Evolutionary conservation across 2,888 invertebrate genomes (phyloP), one percentile per base, ranked within the genome.

Genomic region (Nemapogon koenigi): DNA sequence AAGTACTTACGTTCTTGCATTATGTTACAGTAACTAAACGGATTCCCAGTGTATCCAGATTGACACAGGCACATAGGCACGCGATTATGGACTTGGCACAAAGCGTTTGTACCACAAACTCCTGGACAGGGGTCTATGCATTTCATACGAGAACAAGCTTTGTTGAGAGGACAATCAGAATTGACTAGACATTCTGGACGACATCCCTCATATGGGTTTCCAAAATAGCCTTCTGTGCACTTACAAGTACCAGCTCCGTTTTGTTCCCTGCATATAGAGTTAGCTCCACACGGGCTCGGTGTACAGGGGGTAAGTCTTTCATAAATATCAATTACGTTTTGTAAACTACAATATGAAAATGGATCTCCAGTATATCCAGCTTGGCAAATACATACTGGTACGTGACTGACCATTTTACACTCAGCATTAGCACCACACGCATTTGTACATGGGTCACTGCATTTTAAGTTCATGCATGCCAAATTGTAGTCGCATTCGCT

Each of bases 101-200:
- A 57, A 4, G 91, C 89, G 48, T 83, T 82, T 25, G 85, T 67
- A 15, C 91, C 92, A 55, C 92, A 92, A 17, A 88, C 86, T 42
- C 90, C 90, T 10, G 88, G 88, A 53, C 91, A 91, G 17, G 91
- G 91, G 62, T 91, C 88, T 39, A 82, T 66, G 57, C 91, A 91
- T 59, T 88, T 89, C 62, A 86, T 85, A 55, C 84, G 81, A 7
- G 88, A 80, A 54, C 90, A 90, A 14, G 89, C 88, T 51, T 72
- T 82, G 49, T 87, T 85, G 1, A 88, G 81, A 1, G 87, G 76
- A 55, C 90, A 90, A 53, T 90, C 90, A 1, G 87, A 83, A 62
- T 88, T 88, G 3, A 88, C 67, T 1, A 84, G 68, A 56, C 90
- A 90, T 67, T 90, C 89, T 6, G 89, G 89, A 42, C 89, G 79